Conservation (phyloP, 35 echinoderm and acorn worm species). For the Hemicentrotus pulcherrimus region DNA sequence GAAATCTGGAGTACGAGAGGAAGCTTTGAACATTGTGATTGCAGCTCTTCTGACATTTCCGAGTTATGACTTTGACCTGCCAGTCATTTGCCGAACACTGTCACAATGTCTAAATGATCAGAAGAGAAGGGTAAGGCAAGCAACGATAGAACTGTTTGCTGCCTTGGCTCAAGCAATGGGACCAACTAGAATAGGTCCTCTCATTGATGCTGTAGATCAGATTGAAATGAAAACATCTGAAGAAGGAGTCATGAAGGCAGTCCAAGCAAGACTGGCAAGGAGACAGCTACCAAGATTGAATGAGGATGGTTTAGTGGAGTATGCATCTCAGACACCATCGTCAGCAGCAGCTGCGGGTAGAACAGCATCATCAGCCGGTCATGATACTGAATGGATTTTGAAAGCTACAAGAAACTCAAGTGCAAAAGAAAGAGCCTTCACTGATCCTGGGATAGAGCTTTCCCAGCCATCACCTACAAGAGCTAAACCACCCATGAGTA, state of each 20-base stretch:
- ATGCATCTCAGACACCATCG: conserved; percentile 72
- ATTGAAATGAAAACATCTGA: conserved; percentile 93
- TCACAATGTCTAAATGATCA: conserved; percentile 84
- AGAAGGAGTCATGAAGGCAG: conserved; percentile 96
- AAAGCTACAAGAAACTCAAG: conserved; percentile 87
- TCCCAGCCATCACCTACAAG: conserved; percentile 73
- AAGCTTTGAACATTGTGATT: conserved; percentile 91
- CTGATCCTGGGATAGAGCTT: conserved; percentile 74
- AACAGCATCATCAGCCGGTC: conserved; percentile 59
- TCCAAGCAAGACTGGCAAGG: conserved; percentile 91
- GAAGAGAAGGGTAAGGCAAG: conserved; percentile 91
- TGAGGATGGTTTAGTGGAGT: conserved; percentile 88
- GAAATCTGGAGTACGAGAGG: conserved; percentile 92
- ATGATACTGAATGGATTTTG: conserved; percentile 87
- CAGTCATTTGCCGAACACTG: conserved; percentile 69
- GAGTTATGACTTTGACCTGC: conserved; percentile 98
- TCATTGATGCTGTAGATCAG: conserved; percentile 92
- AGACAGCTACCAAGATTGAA: conserved; percentile 83
- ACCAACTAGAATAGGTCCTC: conserved; percentile 82
- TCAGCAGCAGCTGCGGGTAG: conserved; percentile 78
- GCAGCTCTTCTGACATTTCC: conserved; percentile 94
- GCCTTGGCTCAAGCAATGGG: conserved; percentile 98
- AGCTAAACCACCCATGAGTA: neutral
- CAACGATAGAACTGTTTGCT: conserved; percentile 89
- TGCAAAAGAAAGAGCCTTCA: conserved; percentile 79